These are phyloP conservation scores for Anarhynchus alexandrinus DNA, from an alignment of 2,113 vertebrate genomes.

Conservation along the genomic window DNA sequence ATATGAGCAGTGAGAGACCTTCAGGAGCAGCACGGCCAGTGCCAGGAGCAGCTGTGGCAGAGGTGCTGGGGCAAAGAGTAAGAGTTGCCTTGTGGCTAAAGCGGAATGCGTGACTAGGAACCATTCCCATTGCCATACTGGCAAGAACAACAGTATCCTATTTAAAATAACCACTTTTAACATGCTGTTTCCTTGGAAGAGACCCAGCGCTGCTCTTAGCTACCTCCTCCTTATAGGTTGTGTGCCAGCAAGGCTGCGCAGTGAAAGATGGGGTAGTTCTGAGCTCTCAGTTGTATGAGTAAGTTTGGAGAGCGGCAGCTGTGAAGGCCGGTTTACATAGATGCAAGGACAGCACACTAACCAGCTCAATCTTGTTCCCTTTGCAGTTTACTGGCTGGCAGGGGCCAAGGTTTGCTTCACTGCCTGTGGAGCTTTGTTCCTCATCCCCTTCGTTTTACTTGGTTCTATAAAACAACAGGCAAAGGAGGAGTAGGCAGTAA, in stretches of 20 bases:
- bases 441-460: conserved; percentile 83
- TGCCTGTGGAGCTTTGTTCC: conserved; percentile 76
- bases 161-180: neutral
- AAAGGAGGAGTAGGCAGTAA: conserved; percentile 45
- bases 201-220: neutral
- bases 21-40: fast-evolving
- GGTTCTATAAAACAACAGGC: neutral
- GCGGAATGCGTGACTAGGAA: fast-evolving
- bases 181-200: neutral
- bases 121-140: fast-evolving
- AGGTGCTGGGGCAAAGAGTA: neutral
- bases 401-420: conserved; percentile 87
- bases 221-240: fast-evolving
- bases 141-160: fast-evolving
- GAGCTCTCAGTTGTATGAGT: fast-evolving
- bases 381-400: conserved; percentile 92
- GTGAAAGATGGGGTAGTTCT: fast-evolving
- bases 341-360: neutral
- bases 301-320: fast-evolving
- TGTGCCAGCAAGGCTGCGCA: neutral
- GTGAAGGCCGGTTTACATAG: fast-evolving
- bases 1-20: neutral
- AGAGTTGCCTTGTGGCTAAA: neutral
- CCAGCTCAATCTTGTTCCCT: neutral
- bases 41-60: fast-evolving